Evolutionary conservation across 2,888 invertebrate species (phyloP).

Genomic region (Anoplius nigerrimus): DNA sequence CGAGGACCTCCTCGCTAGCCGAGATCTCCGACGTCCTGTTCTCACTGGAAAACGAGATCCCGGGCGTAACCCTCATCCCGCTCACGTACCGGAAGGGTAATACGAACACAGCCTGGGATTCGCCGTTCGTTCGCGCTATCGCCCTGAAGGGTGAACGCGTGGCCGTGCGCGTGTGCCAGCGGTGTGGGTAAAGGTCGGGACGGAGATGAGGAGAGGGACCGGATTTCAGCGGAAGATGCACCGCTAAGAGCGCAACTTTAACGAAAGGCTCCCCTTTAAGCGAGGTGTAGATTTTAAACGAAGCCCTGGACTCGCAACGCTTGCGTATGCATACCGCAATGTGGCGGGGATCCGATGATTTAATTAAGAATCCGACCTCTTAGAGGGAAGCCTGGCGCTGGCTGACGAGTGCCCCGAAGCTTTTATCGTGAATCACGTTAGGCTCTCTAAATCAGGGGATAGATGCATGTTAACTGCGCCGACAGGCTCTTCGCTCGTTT

Average conservation of each 20-base stretch:
- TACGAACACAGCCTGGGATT: slow-evolving; percentile 6
- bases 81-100: slow-evolving; percentile 23
- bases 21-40: slow-evolving; percentile 73
- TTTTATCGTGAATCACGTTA: no score
- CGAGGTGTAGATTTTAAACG: slow-evolving; percentile 15
- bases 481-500: no score
- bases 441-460: no score
- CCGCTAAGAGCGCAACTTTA: neutral
- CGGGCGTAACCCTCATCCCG: slow-evolving; percentile 15
- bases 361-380: slow-evolving; percentile 25
- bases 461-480: no score
- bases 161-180: no score
- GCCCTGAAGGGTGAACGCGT: neutral
- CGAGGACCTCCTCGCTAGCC: slow-evolving; percentile 71
- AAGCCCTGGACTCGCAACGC: neutral
- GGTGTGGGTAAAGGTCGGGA: neutral
- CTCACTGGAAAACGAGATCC: slow-evolving; percentile 69
- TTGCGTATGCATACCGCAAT: slow-evolving; percentile 19
- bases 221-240: neutral
- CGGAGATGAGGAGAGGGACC: neutral
- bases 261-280: slow-evolving; percentile 1
- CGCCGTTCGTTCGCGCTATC: slow-evolving; percentile 5
- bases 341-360: slow-evolving; percentile 17
- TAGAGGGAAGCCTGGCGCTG: slow-evolving; percentile 1
- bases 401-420: no score